These are phyloP conservation scores for Bradysia coprophila DNA, from an alignment of 1,140 invertebrate genomes.

Conservation along the genomic window DNA sequence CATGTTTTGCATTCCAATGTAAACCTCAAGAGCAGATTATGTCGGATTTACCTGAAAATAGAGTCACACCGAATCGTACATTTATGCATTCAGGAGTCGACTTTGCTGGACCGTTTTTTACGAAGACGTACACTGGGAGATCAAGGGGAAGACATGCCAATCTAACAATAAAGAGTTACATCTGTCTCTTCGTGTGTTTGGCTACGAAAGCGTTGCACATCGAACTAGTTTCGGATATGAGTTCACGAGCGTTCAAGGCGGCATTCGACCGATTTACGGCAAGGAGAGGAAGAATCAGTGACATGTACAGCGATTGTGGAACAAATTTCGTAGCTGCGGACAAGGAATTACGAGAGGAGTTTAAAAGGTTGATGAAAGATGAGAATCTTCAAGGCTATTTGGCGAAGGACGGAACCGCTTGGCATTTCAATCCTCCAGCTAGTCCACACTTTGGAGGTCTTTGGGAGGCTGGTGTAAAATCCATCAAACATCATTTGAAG, in stretches of 20 bases:
- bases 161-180: no score
- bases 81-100: constrained; percentile 15
- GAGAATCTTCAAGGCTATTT: constrained; percentile 4
- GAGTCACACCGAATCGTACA: constrained; percentile 10
- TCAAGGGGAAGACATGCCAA: no score
- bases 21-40: constrained; percentile 9
- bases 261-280: constrained; percentile 15
- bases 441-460: constrained; percentile 1
- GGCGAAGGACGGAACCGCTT: neutral
- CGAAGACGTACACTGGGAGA: no score
- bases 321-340: constrained; percentile 19
- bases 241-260: constrained; percentile 13
- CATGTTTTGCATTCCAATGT: neutral
- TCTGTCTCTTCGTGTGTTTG: constrained; percentile 16
- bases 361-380: neutral
- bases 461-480: neutral
- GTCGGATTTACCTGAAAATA: constrained; percentile 13
- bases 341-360: constrained; percentile 5
- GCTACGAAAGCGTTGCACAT: constrained; percentile 14
- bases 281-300: constrained; percentile 7
- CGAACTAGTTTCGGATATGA: constrained; percentile 15
- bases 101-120: constrained; percentile 15
- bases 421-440: constrained; percentile 6
- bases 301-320: constrained; percentile 14
- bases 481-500: neutral